phyloP scores from a whole-genome alignment of 2,797 vertebrate species.

The Columba guinea region DNA sequence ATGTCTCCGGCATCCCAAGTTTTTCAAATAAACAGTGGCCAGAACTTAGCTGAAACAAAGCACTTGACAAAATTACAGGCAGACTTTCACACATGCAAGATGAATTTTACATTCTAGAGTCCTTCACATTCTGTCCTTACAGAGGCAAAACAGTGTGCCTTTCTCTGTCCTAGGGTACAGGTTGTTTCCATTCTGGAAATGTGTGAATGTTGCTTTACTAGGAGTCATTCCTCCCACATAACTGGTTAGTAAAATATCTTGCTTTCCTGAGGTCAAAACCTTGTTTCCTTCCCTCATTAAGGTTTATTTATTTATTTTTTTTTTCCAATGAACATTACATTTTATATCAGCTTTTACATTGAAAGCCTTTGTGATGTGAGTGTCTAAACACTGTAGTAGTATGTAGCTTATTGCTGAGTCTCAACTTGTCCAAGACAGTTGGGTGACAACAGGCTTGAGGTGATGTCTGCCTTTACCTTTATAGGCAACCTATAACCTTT shows the following conservation, averaged over 20 bases:
- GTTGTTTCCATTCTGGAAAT: not conserved
- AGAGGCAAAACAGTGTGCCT: rapidly evolving
- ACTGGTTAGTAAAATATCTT: not conserved
- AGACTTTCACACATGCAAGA: not conserved
- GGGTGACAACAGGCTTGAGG: not conserved
- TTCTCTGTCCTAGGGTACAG: not conserved
- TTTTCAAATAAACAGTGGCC: not conserved
- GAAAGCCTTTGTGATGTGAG: not conserved
- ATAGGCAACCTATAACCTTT: not conserved
- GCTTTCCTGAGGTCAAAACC: not conserved
- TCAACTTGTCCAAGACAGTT: not conserved
- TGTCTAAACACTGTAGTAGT: rapidly evolving
- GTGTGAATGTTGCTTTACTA: not conserved
- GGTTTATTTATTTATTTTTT: no score
- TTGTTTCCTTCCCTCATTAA: not conserved
- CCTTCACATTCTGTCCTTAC: not conserved
- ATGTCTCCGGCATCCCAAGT: not conserved
- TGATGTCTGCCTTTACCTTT: not conserved
- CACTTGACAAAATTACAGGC: not conserved
- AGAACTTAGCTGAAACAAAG: not conserved
- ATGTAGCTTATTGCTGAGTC: not conserved
- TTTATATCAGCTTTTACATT: not conserved
- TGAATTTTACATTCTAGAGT: not conserved
- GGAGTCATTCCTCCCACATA: not conserved
- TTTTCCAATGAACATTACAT: not conserved